Evolutionary conservation across 2,113 vertebrate genomes (phyloP).

Genomic region (Podarcis raffonei): DNA sequence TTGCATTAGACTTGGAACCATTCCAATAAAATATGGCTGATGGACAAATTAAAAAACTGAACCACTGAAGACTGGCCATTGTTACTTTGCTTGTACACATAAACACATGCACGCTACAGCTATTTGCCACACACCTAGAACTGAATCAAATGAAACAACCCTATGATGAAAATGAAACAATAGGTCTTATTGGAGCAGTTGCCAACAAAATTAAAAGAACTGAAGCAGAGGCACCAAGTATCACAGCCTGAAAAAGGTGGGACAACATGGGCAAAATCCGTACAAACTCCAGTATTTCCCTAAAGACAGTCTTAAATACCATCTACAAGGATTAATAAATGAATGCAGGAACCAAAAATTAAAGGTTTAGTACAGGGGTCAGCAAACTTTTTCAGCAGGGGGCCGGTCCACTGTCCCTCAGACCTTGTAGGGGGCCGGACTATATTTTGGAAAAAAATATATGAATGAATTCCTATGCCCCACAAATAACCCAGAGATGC

Average conservation of each 20-base stretch:
- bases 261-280: constrained; percentile 18
- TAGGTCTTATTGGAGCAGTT: constrained; percentile 3
- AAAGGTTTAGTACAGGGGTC: not conserved
- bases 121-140: constrained; percentile 43
- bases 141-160: constrained; percentile 14
- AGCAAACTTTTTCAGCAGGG: too few relatives aligned
- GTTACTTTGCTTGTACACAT: constrained; percentile 30
- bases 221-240: constrained; percentile 11
- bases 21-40: constrained; percentile 66
- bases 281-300: constrained; percentile 10
- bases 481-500: too few relatives aligned
- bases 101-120: not conserved
- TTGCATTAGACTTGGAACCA: constrained; percentile 63
- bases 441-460: too few relatives aligned
- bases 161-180: constrained; percentile 20
- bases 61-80: constrained; percentile 23
- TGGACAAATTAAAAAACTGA: constrained; percentile 70
- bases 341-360: not conserved
- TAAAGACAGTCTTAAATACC: constrained; percentile 5
- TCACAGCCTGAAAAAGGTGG: not conserved
- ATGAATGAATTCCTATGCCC: too few relatives aligned
- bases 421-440: too few relatives aligned
- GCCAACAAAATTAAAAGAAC: not conserved
- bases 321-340: constrained; percentile 1
- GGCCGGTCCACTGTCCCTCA: too few relatives aligned